Conservation (phyloP, 2,797 vertebrate genomes). For the Menidia menidia region DNA sequence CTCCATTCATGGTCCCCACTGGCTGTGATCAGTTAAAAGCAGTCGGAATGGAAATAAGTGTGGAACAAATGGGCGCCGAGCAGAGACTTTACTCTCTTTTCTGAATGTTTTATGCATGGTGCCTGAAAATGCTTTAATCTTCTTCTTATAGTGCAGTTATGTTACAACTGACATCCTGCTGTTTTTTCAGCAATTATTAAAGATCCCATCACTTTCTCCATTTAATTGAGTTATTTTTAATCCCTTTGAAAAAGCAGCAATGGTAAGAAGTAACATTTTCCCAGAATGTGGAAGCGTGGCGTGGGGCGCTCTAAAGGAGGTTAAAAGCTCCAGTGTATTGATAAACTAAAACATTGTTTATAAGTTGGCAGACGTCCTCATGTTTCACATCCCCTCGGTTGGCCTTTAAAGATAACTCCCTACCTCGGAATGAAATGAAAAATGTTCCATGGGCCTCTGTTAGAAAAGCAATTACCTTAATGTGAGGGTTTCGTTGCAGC, state of each 20-base stretch:
- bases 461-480: constrained; percentile 71
- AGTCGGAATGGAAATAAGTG: constrained; percentile 3
- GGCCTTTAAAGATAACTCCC: constrained; percentile 45
- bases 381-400: constrained; percentile 4
- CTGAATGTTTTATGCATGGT: constrained; percentile 6
- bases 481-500: constrained; percentile 40
- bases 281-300: neutral
- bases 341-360: constrained; percentile 33
- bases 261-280: constrained; percentile 8
- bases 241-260: constrained; percentile 14
- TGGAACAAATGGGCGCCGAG: neutral
- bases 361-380: constrained; percentile 32
- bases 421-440: constrained; percentile 49
- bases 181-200: constrained; percentile 10
- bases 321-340: constrained; percentile 25
- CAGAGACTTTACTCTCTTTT: neutral
- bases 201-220: neutral
- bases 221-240: constrained; percentile 16
- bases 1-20: constrained; percentile 20
- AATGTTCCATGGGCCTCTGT: constrained; percentile 57
- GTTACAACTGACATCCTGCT: constrained; percentile 5
- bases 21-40: constrained; percentile 22
- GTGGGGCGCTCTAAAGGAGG: constrained; percentile 1
- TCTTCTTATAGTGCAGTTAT: constrained; percentile 9
- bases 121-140: constrained; percentile 9